Conservation (phyloP, 2,113 vertebrate species). For the Anguilla japonica region DNA sequence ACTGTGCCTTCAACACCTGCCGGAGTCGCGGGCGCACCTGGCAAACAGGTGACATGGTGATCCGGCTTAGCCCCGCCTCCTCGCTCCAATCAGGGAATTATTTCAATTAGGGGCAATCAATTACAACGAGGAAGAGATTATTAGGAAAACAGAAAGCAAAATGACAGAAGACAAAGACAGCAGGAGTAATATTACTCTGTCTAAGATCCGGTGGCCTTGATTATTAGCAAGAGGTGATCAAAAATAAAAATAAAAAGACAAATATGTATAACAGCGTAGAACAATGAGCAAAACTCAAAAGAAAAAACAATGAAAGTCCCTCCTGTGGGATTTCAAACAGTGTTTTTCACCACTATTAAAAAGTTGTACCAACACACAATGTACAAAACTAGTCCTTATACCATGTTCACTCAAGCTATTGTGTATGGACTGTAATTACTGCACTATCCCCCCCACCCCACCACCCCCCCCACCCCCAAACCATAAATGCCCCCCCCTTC, state of each 20-base stretch:
- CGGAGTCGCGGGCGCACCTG: slow-evolving; percentile 23
- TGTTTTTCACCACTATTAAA: slow-evolving; percentile 78
- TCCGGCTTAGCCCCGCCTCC: slow-evolving; percentile 51
- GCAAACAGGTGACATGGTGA: slow-evolving; percentile 34
- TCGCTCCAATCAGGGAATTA: slow-evolving; percentile 47
- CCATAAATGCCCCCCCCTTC: slow-evolving; percentile 39
- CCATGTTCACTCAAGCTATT: slow-evolving; percentile 78
- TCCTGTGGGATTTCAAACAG: slow-evolving; percentile 70
- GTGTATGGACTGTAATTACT: slow-evolving; percentile 77
- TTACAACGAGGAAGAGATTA: slow-evolving; percentile 30
- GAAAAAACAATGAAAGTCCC: slow-evolving; percentile 65
- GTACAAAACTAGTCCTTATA: slow-evolving; percentile 84
- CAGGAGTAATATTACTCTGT: slow-evolving; percentile 56
- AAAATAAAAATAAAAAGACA: slow-evolving; percentile 25
- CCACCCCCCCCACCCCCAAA: slow-evolving; percentile 22
- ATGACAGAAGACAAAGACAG: slow-evolving; percentile 55
- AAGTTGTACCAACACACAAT: slow-evolving; percentile 81
- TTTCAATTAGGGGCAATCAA: slow-evolving; percentile 8
- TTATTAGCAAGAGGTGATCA: slow-evolving; percentile 44
- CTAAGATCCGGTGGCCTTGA: slow-evolving; percentile 54
- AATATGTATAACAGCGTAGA: slow-evolving; percentile 71
- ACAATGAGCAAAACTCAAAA: slow-evolving; percentile 67
- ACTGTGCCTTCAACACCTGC: too few species aligned
- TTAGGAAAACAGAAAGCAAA: slow-evolving; percentile 27
- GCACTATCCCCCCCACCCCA: slow-evolving; percentile 45